phyloP scores from a whole-genome alignment of 2,888 invertebrate genomes.

The Cheilosia urbana region DNA sequence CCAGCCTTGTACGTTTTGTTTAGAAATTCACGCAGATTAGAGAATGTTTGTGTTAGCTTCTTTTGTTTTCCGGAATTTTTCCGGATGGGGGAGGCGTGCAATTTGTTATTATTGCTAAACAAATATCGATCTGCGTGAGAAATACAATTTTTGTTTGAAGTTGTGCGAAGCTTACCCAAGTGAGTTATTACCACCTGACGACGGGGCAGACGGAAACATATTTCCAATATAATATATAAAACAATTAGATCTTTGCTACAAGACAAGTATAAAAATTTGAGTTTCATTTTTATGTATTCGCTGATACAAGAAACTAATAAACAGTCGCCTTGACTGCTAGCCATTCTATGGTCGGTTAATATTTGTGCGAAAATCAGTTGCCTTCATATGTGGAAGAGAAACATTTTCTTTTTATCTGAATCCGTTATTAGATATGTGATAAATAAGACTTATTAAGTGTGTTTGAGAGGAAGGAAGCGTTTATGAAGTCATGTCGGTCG shows the following conservation, averaged over 20 bases:
- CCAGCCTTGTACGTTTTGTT: constrained; percentile 28
- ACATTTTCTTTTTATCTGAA: constrained; percentile 25
- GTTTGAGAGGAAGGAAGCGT: neutral
- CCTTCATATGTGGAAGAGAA: constrained; percentile 26
- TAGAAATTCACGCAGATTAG: constrained; percentile 18
- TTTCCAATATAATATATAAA: constrained; percentile 10
- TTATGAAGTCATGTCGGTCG: too few species aligned
- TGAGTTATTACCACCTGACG: constrained; percentile 25
- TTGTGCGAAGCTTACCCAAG: constrained; percentile 3
- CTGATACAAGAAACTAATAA: neutral
- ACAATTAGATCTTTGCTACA: neutral
- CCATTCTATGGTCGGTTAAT: neutral
- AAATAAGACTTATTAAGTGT: constrained; percentile 22
- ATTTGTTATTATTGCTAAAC: constrained; percentile 19
- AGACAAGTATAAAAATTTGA: neutral
- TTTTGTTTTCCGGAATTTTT: constrained; percentile 13
- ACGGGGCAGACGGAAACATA: constrained; percentile 4
- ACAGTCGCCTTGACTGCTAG: constrained; percentile 17
- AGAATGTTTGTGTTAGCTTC: constrained; percentile 18
- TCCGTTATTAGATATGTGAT: constrained; percentile 33
- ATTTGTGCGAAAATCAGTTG: constrained; percentile 35
- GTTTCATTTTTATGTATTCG: neutral
- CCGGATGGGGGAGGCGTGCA: neutral
- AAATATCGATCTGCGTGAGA: constrained; percentile 37
- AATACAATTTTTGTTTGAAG: constrained; percentile 50